These are phyloP conservation scores for Lytechinus pictus DNA, from an alignment of 35 echinoderm and acorn worm genomes.

Conservation along the genomic window DNA sequence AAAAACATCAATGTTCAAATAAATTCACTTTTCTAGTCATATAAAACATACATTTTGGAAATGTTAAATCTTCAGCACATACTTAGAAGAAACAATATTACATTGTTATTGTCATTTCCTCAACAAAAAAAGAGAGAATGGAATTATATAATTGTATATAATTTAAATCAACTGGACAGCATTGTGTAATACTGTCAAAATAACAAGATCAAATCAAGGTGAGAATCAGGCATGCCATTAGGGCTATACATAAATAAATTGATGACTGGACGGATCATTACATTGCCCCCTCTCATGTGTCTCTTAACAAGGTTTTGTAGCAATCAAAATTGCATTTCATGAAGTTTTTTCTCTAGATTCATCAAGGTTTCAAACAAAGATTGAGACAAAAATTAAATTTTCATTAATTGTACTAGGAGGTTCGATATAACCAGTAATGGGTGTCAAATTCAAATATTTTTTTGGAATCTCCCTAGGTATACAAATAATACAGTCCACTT, in stretches of 20 bases:
- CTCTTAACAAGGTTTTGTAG: not conserved
- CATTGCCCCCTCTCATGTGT: not conserved
- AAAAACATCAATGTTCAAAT: not conserved
- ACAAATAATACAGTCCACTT: no score
- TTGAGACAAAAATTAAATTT: no score
- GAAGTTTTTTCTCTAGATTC: not conserved
- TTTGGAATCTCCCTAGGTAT: no score
- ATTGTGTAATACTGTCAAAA: not conserved
- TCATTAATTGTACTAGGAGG: no score
- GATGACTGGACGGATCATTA: conserved; percentile 1
- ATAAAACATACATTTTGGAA: not conserved
- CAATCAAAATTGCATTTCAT: not conserved
- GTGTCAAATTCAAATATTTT: no score
- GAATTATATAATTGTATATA: not conserved
- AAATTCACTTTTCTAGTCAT: not conserved
- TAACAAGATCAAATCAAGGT: not conserved
- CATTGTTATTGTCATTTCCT: not conserved
- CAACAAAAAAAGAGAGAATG: not conserved
- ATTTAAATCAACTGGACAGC: not conserved
- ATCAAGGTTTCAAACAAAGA: not conserved
- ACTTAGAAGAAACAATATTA: not conserved
- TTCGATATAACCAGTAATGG: no score
- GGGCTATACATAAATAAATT: not conserved
- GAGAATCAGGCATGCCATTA: not conserved
- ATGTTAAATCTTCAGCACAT: not conserved